Evolutionary conservation across 2,113 vertebrate genomes (phyloP).

Genomic region (Psilopsiagon aurifrons): DNA sequence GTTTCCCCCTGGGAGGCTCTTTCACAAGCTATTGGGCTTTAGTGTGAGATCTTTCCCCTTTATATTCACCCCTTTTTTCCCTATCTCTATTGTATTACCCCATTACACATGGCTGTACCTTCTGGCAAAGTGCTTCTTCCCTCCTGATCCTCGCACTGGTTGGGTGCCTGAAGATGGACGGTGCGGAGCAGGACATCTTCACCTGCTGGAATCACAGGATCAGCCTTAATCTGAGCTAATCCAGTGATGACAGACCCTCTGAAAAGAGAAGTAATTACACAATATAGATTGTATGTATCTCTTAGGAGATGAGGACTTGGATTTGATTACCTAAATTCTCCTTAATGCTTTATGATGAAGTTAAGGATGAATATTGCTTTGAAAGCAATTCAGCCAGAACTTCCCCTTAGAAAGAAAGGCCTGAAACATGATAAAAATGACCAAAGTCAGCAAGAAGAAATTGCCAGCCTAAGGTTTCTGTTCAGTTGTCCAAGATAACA

Average conservation of each 20-base stretch:
- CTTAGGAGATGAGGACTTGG: conserved; percentile 17
- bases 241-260: conserved; percentile 17
- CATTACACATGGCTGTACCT: background rate
- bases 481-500: conserved; percentile 21
- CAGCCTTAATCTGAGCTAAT: conserved; percentile 24
- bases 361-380: conserved; percentile 31
- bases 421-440: background rate
- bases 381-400: conserved; percentile 49
- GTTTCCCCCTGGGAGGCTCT: background rate
- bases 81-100: background rate
- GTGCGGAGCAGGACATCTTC: background rate
- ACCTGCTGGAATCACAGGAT: background rate
- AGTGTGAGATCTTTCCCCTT: background rate
- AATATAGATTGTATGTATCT: background rate
- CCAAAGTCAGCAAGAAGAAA: conserved; percentile 22
- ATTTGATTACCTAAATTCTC: conserved; percentile 60
- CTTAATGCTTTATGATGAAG: conserved; percentile 47
- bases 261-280: conserved; percentile 42
- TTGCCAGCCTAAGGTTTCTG: background rate
- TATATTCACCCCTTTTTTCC: background rate
- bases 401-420: background rate
- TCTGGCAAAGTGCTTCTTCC: background rate
- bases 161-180: background rate
- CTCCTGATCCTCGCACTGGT: background rate
- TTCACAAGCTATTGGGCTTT: background rate